phyloP scores from a whole-genome alignment of 2,113 vertebrate genomes.

The Naja naja region DNA sequence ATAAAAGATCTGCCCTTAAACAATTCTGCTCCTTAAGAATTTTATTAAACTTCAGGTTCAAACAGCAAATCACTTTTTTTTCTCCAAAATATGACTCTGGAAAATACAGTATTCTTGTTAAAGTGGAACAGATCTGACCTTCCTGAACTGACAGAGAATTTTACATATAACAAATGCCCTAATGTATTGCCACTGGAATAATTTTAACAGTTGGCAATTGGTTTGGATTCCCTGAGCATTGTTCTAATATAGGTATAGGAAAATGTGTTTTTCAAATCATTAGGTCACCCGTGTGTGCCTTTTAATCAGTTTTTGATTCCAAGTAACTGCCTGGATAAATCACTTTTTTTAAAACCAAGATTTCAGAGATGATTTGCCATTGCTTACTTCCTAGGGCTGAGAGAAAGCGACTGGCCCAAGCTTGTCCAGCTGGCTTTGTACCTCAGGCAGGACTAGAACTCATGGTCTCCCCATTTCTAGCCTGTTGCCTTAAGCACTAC shows the following conservation, averaged over 20 bases:
- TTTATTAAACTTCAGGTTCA: slow-evolving; percentile 23
- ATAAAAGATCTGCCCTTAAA: slow-evolving; percentile 40
- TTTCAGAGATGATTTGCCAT: background rate
- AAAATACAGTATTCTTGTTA: background rate
- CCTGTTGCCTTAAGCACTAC: background rate
- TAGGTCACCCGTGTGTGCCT: background rate
- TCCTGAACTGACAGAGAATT: background rate
- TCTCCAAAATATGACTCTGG: background rate
- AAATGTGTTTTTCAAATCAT: background rate
- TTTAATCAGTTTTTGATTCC: background rate
- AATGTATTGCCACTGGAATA: background rate
- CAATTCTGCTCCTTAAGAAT: slow-evolving; percentile 38
- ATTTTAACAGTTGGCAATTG: background rate
- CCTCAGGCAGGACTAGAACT: background rate
- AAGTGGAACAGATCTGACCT: background rate
- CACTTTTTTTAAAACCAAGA: background rate
- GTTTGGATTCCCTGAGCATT: background rate
- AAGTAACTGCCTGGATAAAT: background rate
- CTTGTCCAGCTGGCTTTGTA: background rate
- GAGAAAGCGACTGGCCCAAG: background rate
- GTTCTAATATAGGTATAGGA: background rate
- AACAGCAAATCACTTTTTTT: background rate
- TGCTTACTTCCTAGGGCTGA: background rate
- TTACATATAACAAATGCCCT: background rate
- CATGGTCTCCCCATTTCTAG: background rate